Evolutionary conservation across 2,888 invertebrate genomes (phyloP).

Genomic region (Mesochorus sp.): DNA sequence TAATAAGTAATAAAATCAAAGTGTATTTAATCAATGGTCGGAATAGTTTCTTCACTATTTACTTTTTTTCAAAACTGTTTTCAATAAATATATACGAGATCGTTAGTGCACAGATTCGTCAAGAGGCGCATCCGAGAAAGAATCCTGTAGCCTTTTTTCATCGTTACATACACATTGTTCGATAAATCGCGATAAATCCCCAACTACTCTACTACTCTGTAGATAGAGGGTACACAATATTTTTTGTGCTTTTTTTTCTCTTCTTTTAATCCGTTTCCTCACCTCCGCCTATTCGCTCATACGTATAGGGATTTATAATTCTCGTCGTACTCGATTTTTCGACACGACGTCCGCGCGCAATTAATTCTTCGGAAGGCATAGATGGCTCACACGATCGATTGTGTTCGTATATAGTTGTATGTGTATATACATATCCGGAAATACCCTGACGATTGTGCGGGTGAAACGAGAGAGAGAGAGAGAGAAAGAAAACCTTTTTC

Average conservation of each 20-base stretch:
- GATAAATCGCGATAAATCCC: conserved; percentile 33
- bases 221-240: background rate
- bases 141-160: background rate
- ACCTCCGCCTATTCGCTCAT: background rate
- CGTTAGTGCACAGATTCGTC: background rate
- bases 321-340: conserved; percentile 19
- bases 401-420: background rate
- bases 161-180: background rate
- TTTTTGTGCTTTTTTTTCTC: background rate
- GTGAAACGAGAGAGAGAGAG: background rate
- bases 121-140: background rate
- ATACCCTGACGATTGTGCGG: background rate
- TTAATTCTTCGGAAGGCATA: conserved; percentile 20
- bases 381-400: conserved; percentile 23
- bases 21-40: too few species aligned
- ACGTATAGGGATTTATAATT: background rate
- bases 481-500: background rate
- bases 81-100: background rate
- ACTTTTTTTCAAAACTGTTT: background rate
- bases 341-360: conserved; percentile 26
- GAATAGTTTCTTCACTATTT: too few species aligned
- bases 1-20: too few species aligned
- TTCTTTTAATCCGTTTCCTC: conserved; percentile 26
- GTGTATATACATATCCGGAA: background rate
- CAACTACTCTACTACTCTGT: background rate